Conservation (phyloP, 2,113 vertebrate species). For the Manacus vitellinus region DNA sequence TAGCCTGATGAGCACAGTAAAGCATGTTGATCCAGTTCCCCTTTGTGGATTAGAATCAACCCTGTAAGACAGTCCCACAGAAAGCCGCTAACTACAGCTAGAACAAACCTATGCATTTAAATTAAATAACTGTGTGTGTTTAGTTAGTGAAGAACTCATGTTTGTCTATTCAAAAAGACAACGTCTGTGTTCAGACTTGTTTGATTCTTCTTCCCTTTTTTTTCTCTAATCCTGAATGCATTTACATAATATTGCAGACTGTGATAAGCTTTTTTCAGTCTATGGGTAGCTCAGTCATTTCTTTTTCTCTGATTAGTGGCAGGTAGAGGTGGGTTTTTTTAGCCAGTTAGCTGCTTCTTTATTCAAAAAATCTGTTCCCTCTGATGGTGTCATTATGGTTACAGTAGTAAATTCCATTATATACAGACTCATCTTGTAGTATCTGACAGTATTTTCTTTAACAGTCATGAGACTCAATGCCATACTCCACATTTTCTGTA, state of each 20-base stretch:
- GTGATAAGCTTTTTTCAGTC: not conserved
- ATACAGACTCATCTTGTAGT: not conserved
- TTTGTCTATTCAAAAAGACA: not conserved
- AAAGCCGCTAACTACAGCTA: not conserved
- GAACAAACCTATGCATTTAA: not conserved
- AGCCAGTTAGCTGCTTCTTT: not conserved
- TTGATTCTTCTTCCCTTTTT: not conserved
- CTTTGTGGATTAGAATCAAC: not conserved
- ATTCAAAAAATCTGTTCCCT: not conserved
- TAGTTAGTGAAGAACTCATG: not conserved
- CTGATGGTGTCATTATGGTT: not conserved
- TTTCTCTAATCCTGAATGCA: not conserved
- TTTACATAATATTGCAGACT: not conserved
- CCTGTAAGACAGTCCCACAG: not conserved
- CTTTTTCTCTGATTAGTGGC: not conserved
- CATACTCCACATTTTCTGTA: not conserved
- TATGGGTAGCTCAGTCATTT: not conserved
- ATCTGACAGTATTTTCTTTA: constrained; percentile 24
- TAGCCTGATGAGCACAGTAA: not conserved
- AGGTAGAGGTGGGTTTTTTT: not conserved
- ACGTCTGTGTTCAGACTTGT: not conserved
- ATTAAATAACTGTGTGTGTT: not conserved
- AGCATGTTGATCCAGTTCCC: not conserved
- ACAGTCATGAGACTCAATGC: not conserved
- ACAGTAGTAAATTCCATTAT: not conserved